phyloP scores from a whole-genome alignment of 2,797 vertebrate species.

The Paratrypauchen microcephalus region DNA sequence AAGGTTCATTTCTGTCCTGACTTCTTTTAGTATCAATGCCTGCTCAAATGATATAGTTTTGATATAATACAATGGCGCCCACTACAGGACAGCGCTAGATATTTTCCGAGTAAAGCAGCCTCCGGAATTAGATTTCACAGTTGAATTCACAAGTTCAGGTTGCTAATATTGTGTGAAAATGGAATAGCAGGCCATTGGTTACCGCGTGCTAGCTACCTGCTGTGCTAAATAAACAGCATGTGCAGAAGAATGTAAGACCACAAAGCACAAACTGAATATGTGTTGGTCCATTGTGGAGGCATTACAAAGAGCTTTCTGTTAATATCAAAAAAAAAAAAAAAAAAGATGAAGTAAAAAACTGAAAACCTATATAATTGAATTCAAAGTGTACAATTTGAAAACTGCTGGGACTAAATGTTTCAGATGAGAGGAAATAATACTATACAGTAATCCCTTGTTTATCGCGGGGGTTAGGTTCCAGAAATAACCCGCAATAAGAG shows the following conservation, averaged over 20 bases:
- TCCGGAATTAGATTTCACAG: slow-evolving; percentile 35
- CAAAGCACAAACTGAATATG: slow-evolving; percentile 6
- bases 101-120: not conserved
- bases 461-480: too few species aligned
- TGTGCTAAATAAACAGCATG: slow-evolving; percentile 34
- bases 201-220: slow-evolving; percentile 27
- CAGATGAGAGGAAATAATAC: too few species aligned
- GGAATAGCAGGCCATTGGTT: slow-evolving; percentile 11
- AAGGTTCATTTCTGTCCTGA: too few species aligned
- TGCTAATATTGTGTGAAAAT: slow-evolving; percentile 39
- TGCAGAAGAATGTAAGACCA: slow-evolving; percentile 22
- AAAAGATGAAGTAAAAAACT: too few species aligned
- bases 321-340: not conserved
- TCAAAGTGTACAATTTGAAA: too few species aligned
- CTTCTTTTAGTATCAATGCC: too few species aligned
- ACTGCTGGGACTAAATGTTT: too few species aligned
- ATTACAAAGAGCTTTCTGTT: slow-evolving; percentile 18
- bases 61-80: slow-evolving; percentile 52
- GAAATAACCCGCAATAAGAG: too few species aligned
- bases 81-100: slow-evolving; percentile 50
- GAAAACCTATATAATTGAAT: too few species aligned
- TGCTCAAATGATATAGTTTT: too few species aligned
- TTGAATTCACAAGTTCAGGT: slow-evolving; percentile 41
- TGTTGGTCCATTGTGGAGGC: slow-evolving; percentile 8
- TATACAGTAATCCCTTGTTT: too few species aligned